Evolutionary conservation across 2,113 vertebrate genomes (phyloP).

Genomic region (Sinocyclocheilus maitianheensis): DNA sequence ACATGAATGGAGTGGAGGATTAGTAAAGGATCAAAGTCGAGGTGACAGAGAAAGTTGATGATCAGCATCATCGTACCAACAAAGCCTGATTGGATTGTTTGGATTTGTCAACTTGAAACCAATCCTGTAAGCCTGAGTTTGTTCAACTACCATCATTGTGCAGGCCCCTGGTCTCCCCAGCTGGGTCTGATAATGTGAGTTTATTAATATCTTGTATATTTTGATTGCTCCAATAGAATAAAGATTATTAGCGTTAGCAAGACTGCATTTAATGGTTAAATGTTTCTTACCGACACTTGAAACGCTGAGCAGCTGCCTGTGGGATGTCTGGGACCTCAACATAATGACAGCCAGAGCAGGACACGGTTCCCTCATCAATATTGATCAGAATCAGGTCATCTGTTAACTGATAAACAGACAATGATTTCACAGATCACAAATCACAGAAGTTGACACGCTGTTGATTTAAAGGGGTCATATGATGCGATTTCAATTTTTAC

Average conservation of each 20-base stretch:
- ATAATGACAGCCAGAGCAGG: conserved; percentile 67
- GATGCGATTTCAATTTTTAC: too few species aligned
- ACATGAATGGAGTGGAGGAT: too few species aligned
- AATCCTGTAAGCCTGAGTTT: too few species aligned
- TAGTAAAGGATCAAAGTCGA: too few species aligned
- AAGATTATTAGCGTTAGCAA: neutral
- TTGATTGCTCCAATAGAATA: neutral
- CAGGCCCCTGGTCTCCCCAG: neutral
- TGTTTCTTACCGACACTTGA: conserved; percentile 75
- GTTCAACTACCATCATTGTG: too few species aligned
- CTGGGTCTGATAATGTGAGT: neutral
- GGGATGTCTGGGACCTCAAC: conserved; percentile 81
- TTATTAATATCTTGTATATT: conserved; percentile 1
- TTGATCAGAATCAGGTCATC: conserved; percentile 88
- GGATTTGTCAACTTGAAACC: too few species aligned
- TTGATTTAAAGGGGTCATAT: neutral
- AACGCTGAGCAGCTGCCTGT: conserved; percentile 78
- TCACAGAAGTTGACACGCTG: neutral
- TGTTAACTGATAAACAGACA: conserved; percentile 77
- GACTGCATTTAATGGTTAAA: neutral
- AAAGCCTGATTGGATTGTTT: too few species aligned
- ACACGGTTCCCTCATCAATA: conserved; percentile 83
- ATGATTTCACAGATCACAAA: neutral
- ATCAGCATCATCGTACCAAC: too few species aligned
- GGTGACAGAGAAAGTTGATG: too few species aligned